These are phyloP conservation scores for Melieria picta DNA, from an alignment of 2,888 invertebrate species.

Conservation along the genomic window DNA sequence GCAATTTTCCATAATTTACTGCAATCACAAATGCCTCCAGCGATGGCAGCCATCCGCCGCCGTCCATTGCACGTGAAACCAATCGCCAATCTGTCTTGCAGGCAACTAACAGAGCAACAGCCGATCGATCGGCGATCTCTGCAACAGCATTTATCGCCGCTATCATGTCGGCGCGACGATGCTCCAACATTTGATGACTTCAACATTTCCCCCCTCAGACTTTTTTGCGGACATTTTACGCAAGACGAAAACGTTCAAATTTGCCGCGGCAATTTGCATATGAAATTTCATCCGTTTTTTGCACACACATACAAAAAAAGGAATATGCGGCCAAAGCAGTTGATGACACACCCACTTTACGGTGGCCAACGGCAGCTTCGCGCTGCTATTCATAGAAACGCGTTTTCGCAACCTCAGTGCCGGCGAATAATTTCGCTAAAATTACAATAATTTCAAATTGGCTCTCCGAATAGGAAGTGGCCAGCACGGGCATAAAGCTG, in stretches of 20 bases:
- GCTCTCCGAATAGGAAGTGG: conserved; percentile 5
- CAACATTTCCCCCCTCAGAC: too few species aligned
- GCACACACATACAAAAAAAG: conserved; percentile 22
- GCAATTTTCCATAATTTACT: conserved; percentile 64
- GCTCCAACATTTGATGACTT: background rate
- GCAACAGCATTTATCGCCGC: too few species aligned
- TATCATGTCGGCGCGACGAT: background rate
- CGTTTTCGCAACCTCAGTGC: conserved; percentile 27
- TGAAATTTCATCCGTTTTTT: conserved; percentile 41
- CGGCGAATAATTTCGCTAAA: conserved; percentile 31
- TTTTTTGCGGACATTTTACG: conserved; percentile 17
- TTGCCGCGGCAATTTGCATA: conserved; percentile 61
- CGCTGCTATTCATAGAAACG: conserved; percentile 36
- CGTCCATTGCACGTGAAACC: conserved; percentile 4
- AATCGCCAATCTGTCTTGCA: conserved; percentile 1
- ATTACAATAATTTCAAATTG: conserved; percentile 37
- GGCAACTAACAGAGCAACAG: too few species aligned
- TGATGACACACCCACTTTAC: conserved; percentile 49
- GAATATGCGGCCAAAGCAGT: too few species aligned
- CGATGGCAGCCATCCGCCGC: conserved; percentile 31
- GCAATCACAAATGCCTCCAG: conserved; percentile 52
- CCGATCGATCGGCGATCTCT: too few species aligned
- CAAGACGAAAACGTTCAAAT: conserved; percentile 59
- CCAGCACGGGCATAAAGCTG: background rate
- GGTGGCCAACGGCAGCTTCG: conserved; percentile 52